Evolutionary conservation across 2,113 vertebrate species (phyloP), one percentile per base, ranked within the genome.

Genomic region (Clarias macrocephalus): DNA sequence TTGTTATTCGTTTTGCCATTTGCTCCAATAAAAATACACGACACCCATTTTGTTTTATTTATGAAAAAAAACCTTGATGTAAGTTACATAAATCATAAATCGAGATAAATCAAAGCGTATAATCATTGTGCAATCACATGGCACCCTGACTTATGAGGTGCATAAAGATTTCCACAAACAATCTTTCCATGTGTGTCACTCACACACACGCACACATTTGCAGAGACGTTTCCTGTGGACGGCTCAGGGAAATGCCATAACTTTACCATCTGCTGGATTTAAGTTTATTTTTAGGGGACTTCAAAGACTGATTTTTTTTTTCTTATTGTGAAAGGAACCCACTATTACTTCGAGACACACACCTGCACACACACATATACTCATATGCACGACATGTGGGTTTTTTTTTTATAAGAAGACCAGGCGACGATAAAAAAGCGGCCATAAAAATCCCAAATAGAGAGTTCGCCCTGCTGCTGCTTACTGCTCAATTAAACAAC

Each of bases 251-350:
- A 83, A 82, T 73, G 56, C 83, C 79, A 75, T 83, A 79, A 86
- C 25, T 16, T 75, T 18, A 83, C 88, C 91, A 91, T 92, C 90
- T 92, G 91, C 79, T 73, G 62, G 25, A 2, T 73, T 37, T 76
- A 79, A 84, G 76, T 87, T 75, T n/a, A 75, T 73, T 89, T 42
- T 60, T 85, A 82, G 85, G 83, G 56, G 37, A 84, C 52, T 88
- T 88, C 73, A 88, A 87, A 88, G 88, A 16, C 13, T 13, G 21
- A 80, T n/a, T 25, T 79, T 89, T 77, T 62, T 62, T n/a, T 18
- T 48, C 52, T 75, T 37, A 72, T 62, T 84, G 56, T 80, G 65
- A 80, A n/a, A 80, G 16, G 23, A 54, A 21, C 54, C 16, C 3
- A 80, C 77, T 59, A 80, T 60, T 80, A 59, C 76, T 28, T 57